A percentile compares a stretch with the other conserved stretches of the same genome.
These are phyloP conservation scores for Lycocorax pyrrhopterus DNA, from an alignment of 2,113 vertebrate species.

Conservation along the genomic window DNA sequence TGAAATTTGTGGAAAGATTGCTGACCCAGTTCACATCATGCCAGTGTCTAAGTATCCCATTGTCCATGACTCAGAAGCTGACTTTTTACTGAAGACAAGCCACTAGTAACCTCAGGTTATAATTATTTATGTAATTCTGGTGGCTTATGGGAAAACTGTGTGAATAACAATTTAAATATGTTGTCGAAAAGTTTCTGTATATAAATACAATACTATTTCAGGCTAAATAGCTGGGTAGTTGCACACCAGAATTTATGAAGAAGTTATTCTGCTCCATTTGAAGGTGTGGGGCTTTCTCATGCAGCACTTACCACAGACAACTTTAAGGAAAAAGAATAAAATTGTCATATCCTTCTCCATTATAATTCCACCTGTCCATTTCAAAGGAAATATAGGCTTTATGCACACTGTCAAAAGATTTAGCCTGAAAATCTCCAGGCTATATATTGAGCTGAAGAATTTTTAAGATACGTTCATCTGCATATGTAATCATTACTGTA, in stretches of 20 bases:
- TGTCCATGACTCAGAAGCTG: not conserved
- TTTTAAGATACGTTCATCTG: not conserved
- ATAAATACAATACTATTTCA: not conserved
- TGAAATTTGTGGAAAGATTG: not conserved
- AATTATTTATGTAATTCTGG: not conserved
- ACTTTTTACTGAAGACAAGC: not conserved
- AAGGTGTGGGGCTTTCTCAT: not conserved
- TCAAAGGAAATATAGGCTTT: not conserved
- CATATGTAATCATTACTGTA: not conserved
- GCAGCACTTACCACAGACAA: not conserved
- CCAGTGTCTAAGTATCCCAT: not conserved
- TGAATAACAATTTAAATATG: not conserved
- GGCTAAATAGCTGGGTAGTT: not conserved
- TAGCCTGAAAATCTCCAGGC: not conserved
- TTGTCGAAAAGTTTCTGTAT: not conserved
- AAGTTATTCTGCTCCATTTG: not conserved
- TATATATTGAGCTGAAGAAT: not conserved
- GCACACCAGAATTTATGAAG: not conserved
- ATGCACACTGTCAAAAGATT: not conserved
- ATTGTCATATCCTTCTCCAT: not conserved
- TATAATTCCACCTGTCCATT: not conserved
- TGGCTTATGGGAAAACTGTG: not conserved
- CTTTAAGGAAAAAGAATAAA: not conserved
- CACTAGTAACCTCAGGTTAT: not conserved
- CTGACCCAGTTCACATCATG: not conserved